phyloP scores from a whole-genome alignment of 2,888 invertebrate genomes.

The Orthosia gracilis region DNA sequence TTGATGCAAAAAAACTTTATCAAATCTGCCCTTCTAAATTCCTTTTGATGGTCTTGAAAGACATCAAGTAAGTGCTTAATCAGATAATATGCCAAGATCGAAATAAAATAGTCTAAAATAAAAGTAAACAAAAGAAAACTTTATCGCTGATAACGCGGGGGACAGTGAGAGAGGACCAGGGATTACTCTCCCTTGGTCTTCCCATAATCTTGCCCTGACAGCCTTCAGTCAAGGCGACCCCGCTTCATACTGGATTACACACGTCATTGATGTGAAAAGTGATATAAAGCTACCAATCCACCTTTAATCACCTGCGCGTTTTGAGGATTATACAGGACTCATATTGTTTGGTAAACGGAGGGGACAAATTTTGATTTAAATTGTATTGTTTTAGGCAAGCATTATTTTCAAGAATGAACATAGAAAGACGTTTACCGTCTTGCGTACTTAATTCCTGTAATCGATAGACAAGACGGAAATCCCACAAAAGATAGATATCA shows the following conservation, averaged over 20 bases:
- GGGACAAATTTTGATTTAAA: slow-evolving; percentile 35
- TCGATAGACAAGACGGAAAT: slow-evolving; percentile 30
- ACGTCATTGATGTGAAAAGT: slow-evolving; percentile 83
- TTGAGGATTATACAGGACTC: slow-evolving; percentile 68
- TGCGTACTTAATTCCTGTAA: background rate
- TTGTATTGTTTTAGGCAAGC: background rate
- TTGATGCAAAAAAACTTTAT: background rate
- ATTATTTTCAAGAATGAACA: background rate
- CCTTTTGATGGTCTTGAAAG: background rate
- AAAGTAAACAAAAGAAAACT: slow-evolving; percentile 28
- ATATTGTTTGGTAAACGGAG: slow-evolving; percentile 62
- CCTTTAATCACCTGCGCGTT: slow-evolving; percentile 77
- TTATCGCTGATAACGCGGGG: slow-evolving; percentile 50
- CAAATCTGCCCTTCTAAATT: background rate
- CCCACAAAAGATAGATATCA: slow-evolving; percentile 35
- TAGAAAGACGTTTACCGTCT: background rate
- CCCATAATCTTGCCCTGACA: slow-evolving; percentile 79
- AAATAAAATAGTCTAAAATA: background rate
- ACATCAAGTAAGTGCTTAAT: background rate
- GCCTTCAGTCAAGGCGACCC: slow-evolving; percentile 79
- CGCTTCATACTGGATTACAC: slow-evolving; percentile 77
- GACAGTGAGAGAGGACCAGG: slow-evolving; percentile 64
- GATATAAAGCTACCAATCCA: slow-evolving; percentile 76
- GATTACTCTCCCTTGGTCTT: slow-evolving; percentile 76
- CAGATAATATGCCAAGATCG: background rate